Evolutionary conservation across 2,797 vertebrate genomes (phyloP), one percentile per base, ranked within the genome.

Genomic region (Hafferia zeledoni): DNA sequence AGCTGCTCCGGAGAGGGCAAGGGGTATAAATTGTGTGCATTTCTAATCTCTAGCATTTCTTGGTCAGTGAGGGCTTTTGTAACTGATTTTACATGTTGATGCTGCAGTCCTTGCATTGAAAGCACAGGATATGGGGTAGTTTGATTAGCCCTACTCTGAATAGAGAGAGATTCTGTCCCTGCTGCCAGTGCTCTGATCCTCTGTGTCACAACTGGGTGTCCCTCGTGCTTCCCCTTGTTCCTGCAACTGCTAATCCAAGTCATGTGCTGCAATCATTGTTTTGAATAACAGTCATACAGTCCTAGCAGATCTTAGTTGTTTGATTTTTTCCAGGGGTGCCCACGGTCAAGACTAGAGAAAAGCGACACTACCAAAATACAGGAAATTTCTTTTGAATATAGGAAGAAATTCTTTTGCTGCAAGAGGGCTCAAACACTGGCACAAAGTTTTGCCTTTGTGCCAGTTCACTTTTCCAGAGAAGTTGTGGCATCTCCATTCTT

Each of bases 51-150:
- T 49, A 5, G 17, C 56, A 11, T 17, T 35, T 1, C 41, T 78
- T 67, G 47, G 27, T 87, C 41, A 33, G 4, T 3, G 59, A 56
- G 49, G 59, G 10, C 17, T 59, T 63, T 72, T 70, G 56, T 37
- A 33, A 5, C n/a, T 50, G 15, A 7, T 77, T 35, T 65, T 30
- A 20, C 0, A 0, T 5, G 17, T n/a, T n/a, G 28, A 17, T 46
- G 77, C 69, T 69, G 28, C 57, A 68, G 1, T 50, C 33, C 33
- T 85, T 46, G 71, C 19, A 0, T 17, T 28, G 28, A 33, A 74
- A 68, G 59, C 43, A 13, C 17, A 13, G 67, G 59, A 56, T 50
- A 5, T 20, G 25, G 19, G 60, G 18, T 50, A 41, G 30, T 43
- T 76, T 13, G 16, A 11, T 82, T 24, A 65, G 33, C 31, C 17